Conservation (phyloP, 2,113 vertebrate genomes). For the Alligator mississippiensis region DNA sequence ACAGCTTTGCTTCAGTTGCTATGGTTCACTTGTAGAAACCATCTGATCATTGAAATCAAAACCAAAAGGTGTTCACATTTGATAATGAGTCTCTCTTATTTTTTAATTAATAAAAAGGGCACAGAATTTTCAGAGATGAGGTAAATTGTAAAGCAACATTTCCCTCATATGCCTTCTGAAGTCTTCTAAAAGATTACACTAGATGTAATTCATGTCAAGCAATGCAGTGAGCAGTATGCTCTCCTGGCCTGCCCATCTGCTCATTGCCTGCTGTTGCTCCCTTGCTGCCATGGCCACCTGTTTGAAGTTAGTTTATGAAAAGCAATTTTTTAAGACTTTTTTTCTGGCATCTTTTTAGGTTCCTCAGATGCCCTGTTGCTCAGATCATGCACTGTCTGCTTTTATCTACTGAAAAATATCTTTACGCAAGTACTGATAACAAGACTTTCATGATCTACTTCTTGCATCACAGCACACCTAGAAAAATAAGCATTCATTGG, state of each 20-base stretch:
- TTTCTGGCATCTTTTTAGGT: slow-evolving; percentile 29
- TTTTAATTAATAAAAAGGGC: neutral
- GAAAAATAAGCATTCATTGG: neutral
- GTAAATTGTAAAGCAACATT: neutral
- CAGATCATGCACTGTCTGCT: neutral
- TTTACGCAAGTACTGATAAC: neutral
- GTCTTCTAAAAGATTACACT: neutral
- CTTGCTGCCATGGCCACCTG: slow-evolving; percentile 25
- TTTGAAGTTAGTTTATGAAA: slow-evolving; percentile 53
- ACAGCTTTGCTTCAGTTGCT: neutral
- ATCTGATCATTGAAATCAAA: neutral
- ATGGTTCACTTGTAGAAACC: neutral
- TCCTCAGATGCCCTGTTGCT: slow-evolving; percentile 23
- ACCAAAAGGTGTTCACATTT: neutral
- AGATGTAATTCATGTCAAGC: slow-evolving; percentile 51
- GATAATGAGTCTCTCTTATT: neutral
- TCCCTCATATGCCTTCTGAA: slow-evolving; percentile 36
- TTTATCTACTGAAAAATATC: neutral
- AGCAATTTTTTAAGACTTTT: slow-evolving; percentile 27
- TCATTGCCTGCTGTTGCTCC: slow-evolving; percentile 54
- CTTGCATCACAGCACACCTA: neutral
- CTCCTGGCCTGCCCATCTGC: slow-evolving; percentile 42
- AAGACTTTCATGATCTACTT: neutral
- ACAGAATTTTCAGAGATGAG: slow-evolving; percentile 41
- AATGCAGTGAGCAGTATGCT: slow-evolving; percentile 15